Evolutionary conservation across 2,797 vertebrate genomes (phyloP).

Genomic region (Aldrovandia affinis): DNA sequence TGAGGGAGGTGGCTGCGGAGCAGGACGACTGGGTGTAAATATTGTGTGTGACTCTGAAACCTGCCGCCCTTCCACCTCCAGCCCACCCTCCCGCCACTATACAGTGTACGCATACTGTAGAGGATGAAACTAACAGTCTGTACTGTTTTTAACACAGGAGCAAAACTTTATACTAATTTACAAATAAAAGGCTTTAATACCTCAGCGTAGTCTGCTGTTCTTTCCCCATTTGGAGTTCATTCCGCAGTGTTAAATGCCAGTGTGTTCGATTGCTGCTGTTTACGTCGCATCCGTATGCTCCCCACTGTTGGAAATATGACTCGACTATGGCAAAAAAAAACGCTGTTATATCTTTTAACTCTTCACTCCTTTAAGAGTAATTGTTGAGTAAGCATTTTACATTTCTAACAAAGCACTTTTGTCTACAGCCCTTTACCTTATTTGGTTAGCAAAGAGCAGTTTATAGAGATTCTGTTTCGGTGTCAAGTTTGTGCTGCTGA

Average conservation of each 20-base stretch:
- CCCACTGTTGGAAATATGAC: background rate
- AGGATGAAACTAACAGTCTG: slow-evolving; percentile 59
- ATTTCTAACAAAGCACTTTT: too few species aligned
- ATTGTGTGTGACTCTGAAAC: slow-evolving; percentile 21
- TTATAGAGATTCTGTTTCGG: background rate
- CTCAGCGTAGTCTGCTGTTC: slow-evolving; percentile 43
- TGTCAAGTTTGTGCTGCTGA: background rate
- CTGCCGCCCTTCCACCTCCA: slow-evolving; percentile 15
- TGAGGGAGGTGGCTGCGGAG: slow-evolving; percentile 2
- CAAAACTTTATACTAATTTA: slow-evolving; percentile 80
- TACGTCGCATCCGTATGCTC: background rate
- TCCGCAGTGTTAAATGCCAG: background rate
- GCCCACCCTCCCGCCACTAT: slow-evolving; percentile 43
- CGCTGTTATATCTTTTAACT: too few species aligned
- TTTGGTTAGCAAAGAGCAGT: too few species aligned
- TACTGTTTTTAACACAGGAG: slow-evolving; percentile 65
- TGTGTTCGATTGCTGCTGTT: background rate
- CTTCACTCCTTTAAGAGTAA: too few species aligned
- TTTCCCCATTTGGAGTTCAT: slow-evolving; percentile 37
- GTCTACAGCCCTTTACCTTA: too few species aligned
- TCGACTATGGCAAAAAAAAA: background rate
- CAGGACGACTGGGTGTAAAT: slow-evolving; percentile 45
- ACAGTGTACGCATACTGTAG: slow-evolving; percentile 57
- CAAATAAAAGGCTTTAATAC: slow-evolving; percentile 77
- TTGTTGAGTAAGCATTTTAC: too few species aligned